Evolutionary conservation across 2,797 vertebrate genomes (phyloP).

Genomic region (Coracias cyanogaster): DNA sequence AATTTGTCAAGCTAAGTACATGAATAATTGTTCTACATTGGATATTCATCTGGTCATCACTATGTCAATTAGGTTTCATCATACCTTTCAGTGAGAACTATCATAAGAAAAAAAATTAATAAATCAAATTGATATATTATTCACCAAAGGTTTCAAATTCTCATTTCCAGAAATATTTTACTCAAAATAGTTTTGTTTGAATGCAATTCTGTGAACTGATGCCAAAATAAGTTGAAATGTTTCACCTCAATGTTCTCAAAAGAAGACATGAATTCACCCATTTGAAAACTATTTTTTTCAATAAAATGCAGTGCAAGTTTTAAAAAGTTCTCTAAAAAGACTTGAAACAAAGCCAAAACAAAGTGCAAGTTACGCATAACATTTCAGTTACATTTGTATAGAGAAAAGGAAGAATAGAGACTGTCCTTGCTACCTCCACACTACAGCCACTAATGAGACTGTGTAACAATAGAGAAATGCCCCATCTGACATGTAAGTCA

Average conservation of each 20-base stretch:
- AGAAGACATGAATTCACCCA: not conserved
- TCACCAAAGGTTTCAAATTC: not conserved
- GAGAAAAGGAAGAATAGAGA: not conserved
- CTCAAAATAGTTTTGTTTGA: not conserved
- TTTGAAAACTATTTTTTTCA: not conserved
- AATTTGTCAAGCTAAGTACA: not conserved
- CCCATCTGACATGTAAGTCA: accelerated
- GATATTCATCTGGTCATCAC: not conserved
- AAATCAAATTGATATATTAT: not conserved
- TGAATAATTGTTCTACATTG: not conserved
- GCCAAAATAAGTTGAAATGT: not conserved
- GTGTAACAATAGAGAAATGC: not conserved
- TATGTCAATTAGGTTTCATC: not conserved
- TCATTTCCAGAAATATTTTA: not conserved
- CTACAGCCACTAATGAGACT: not conserved
- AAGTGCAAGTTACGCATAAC: not conserved
- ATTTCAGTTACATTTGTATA: not conserved
- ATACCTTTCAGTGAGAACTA: not conserved
- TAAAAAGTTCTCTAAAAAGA: not conserved
- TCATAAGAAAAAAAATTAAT: not conserved
- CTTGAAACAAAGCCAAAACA: not conserved
- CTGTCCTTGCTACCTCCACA: not conserved
- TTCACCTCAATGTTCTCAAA: not conserved
- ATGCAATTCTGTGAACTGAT: not conserved
- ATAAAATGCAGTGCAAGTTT: not conserved